Evolutionary conservation across 2,888 invertebrate genomes (phyloP).

Genomic region (Archips xylosteana): DNA sequence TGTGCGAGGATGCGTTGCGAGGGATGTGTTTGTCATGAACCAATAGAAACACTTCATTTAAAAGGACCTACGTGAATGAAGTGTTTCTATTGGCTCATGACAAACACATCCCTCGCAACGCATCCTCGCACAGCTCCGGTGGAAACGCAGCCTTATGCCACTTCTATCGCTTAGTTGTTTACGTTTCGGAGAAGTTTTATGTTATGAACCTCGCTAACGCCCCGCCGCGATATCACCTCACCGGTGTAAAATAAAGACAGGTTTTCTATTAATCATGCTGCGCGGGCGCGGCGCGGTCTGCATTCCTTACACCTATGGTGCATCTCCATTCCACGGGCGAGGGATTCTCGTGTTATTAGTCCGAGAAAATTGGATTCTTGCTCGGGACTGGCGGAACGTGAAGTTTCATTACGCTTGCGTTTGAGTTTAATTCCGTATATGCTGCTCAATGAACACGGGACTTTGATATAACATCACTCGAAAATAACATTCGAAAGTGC

Average conservation of each 20-base stretch:
- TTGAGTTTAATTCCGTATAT: background rate
- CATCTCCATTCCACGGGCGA: slow-evolving; percentile 31
- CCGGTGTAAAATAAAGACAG: slow-evolving; percentile 44
- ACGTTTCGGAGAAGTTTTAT: no score
- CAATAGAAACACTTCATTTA: no score
- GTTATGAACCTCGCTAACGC: background rate
- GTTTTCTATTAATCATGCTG: slow-evolving; percentile 68
- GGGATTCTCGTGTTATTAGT: slow-evolving; percentile 30
- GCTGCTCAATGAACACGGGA: background rate
- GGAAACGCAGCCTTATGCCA: no score
- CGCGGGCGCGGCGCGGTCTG: slow-evolving; percentile 51
- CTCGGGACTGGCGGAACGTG: slow-evolving; percentile 7
- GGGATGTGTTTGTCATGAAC: no score
- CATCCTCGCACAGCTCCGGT: no score
- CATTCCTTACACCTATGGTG: slow-evolving; percentile 66
- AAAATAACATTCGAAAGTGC: no score
- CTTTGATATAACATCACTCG: no score
- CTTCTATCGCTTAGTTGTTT: no score
- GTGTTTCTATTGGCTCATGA: no score
- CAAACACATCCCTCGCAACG: no score
- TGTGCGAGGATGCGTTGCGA: no score
- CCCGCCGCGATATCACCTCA: background rate
- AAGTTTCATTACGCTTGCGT: slow-evolving; percentile 25
- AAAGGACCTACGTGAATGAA: no score
- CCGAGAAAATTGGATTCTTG: slow-evolving; percentile 34